These are phyloP conservation scores for fruit fly (Drosophila melanogaster) DNA, from an alignment of 1,140 invertebrate genomes.

Conservation along the genomic window Release_6_plus_ISO1_MT NC_004354.4:8030501-8031000, in stretches of 20 bases:
- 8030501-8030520: too few relatives aligned
- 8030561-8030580: slow-evolving; percentile 15
- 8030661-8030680: slow-evolving; percentile 73
- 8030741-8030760: slow-evolving; percentile 8
- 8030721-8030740: slow-evolving; percentile 33
- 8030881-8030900: slow-evolving; percentile 66
- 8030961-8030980: slow-evolving; percentile 55
- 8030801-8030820: slow-evolving; percentile 45
- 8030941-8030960: slow-evolving; percentile 21
- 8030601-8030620: slow-evolving; percentile 24
- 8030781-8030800: slow-evolving; percentile 14
- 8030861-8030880: slow-evolving; percentile 9
- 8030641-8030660: slow-evolving; percentile 39
- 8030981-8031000: background rate
- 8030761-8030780: slow-evolving; percentile 3
- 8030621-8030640: slow-evolving; percentile 4
- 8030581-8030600: slow-evolving; percentile 31
- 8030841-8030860: background rate
- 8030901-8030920: slow-evolving; percentile 79
- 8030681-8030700: slow-evolving; percentile 63
- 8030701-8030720: slow-evolving; percentile 72
- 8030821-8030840: slow-evolving; percentile 39
- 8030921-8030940: slow-evolving; percentile 22
- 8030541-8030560: slow-evolving; percentile 43
- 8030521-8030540: slow-evolving; percentile 45